A percentile compares a stretch with the other conserved stretches of the same genome.
phyloP scores from a whole-genome alignment of 2,888 invertebrate species.

The Drosophila formosana region DNA sequence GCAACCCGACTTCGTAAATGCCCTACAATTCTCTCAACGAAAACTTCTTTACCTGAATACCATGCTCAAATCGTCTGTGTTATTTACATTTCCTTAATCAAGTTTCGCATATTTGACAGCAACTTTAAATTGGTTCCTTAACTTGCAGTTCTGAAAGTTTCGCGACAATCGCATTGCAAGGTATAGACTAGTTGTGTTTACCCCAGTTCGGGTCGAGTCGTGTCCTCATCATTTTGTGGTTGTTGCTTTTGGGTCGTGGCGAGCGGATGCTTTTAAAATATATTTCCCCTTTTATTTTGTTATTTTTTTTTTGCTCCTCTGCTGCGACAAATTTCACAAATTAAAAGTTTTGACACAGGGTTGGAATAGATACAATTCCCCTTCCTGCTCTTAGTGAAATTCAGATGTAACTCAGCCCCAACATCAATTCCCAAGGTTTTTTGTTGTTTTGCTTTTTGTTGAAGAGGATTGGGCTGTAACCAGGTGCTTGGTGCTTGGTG shows the following conservation, averaged over 20 bases:
- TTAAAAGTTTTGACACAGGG: conserved; percentile 56
- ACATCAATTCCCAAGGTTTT: conserved; percentile 21
- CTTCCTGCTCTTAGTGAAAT: background rate
- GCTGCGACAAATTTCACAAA: conserved; percentile 48
- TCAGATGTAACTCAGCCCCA: background rate
- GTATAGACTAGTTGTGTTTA: background rate
- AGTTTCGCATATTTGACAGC: background rate
- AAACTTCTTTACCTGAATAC: background rate
- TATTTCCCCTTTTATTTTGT: background rate
- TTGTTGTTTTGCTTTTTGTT: conserved; percentile 5
- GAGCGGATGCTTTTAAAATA: conserved; percentile 14
- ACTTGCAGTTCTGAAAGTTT: background rate
- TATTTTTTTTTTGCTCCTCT: conserved; percentile 9
- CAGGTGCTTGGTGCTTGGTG: conserved; percentile 17
- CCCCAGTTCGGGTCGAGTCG: background rate
- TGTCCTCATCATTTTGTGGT: conserved; percentile 5
- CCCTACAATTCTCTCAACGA: background rate
- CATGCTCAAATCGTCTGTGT: background rate
- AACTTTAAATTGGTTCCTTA: too few species aligned
- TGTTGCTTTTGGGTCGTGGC: conserved; percentile 1
- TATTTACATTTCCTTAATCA: background rate
- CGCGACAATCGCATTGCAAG: background rate
- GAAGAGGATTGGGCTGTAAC: conserved; percentile 5
- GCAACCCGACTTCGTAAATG: background rate
- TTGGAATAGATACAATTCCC: conserved; percentile 25